Base-by-base conservation (phyloP, 1,140 invertebrate species). In the Asbolus verrucosus region DNA sequence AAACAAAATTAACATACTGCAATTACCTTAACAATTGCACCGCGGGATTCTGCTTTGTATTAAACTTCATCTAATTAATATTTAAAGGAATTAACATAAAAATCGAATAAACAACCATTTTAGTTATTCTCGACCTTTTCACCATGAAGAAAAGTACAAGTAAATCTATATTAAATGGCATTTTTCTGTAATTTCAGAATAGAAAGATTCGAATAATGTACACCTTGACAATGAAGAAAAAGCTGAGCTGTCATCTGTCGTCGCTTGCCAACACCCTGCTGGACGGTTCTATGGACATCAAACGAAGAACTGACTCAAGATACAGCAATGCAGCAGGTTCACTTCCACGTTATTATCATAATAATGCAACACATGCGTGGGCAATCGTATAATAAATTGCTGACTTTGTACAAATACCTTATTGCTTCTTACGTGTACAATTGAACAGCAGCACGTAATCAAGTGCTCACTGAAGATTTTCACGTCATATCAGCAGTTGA, bases 281-380 rank as follows among this genome's bases (percentile, higher is more conserved):
- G 9, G 67, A 69, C 67, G 65, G 24, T 63, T 69, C 36, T 69
- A 69, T 69, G 67, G 67, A 65, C 50, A 39, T n/a, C n/a, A n/a
- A n/a, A n/a, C n/a, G 14, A 69, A 61, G 36, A 59, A 31, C 54
- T 69, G 67, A 69, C 62, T 43, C 50, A 27, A 69, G 67, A 69
- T 69, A 69, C 13, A n/a, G n/a, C n/a, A 43, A 18, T 46, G 38
- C 16, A n/a, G 59, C 67, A 69, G 67, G 67, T 69, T 60, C 50
- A n/a, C n/a, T 67, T 67, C 66, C 30, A 54, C 21, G 36, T 69
- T 46, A 69, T 69, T 69, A 69, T 69, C 54, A 69, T 69, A 39
- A 69, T 69, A 39, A 62, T 61, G 33, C 15, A 15, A 62, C 33
- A 69, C 31, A 69, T 69, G 67, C 50, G 67, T 69, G 67, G 67